Conservation (phyloP, 2,797 vertebrate genomes). For the Silurus lanzhouensis region DNA sequence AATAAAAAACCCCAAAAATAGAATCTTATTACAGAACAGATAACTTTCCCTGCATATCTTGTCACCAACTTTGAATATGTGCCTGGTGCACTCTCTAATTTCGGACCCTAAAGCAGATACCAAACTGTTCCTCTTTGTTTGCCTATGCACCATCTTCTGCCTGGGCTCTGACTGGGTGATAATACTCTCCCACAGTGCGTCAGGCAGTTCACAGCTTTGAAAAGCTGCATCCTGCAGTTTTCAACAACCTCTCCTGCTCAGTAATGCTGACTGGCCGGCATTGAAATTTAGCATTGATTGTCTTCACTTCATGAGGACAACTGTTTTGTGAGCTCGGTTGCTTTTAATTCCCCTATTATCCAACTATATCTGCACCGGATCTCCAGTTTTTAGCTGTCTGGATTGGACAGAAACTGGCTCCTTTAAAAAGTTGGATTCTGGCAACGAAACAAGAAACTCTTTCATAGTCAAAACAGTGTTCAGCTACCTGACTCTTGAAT, state of each 20-base stretch:
- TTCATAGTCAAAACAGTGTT: not conserved
- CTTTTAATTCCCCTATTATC: constrained; percentile 21
- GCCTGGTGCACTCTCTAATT: constrained; percentile 5
- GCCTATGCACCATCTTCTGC: constrained; percentile 14
- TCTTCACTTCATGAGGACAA: constrained; percentile 25
- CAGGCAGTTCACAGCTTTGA: constrained; percentile 31
- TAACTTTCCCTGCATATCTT: not conserved
- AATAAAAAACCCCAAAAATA: not conserved
- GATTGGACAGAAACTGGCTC: constrained; percentile 14
- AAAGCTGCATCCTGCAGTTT: constrained; percentile 43
- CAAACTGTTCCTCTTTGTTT: constrained; percentile 14
- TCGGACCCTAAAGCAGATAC: constrained; percentile 17
- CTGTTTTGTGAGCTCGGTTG: constrained; percentile 40
- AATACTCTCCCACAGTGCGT: constrained; percentile 20
- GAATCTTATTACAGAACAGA: constrained; percentile 3
- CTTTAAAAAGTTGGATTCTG: constrained; percentile 9
- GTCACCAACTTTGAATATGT: not conserved
- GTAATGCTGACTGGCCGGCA: constrained; percentile 26
- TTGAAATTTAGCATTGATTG: constrained; percentile 45
- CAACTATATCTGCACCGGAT: constrained; percentile 35
- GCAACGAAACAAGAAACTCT: not conserved
- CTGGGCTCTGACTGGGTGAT: constrained; percentile 26
- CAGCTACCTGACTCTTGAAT: not conserved
- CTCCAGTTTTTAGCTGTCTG: constrained; percentile 34
- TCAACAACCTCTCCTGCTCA: constrained; percentile 31